A percentile compares a stretch with the other conserved stretches of the same genome.
phyloP scores from a whole-genome alignment of 2,888 invertebrate species.

The Tetragnatha montana region DNA sequence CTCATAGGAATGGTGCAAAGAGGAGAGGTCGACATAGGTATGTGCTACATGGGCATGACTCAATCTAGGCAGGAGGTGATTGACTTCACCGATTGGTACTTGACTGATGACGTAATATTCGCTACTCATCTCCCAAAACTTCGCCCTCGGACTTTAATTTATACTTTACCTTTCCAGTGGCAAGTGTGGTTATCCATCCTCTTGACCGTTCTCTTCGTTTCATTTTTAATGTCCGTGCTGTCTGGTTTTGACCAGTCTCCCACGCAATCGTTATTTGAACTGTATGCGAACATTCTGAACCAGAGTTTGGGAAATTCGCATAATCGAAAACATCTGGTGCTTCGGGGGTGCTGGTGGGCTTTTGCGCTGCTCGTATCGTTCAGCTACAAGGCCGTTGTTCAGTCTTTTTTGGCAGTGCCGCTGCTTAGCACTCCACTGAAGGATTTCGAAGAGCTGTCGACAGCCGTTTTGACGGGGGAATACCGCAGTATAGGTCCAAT shows the following conservation, averaged over 20 bases:
- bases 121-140: background rate
- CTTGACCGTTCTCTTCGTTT: background rate
- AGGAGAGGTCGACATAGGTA: background rate
- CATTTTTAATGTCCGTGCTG: background rate
- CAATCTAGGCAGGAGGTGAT: background rate
- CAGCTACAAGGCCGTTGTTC: background rate
- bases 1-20: background rate
- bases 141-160: background rate
- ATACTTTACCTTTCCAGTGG: background rate
- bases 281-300: background rate
- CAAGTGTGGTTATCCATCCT: background rate
- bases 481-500: background rate
- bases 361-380: background rate
- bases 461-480: background rate
- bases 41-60: background rate
- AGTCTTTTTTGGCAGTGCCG: background rate
- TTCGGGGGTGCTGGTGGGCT: background rate
- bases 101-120: background rate
- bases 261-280: background rate
- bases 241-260: background rate
- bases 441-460: background rate
- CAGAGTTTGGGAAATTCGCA: background rate
- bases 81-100: background rate
- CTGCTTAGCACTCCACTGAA: background rate
- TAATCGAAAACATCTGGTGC: background rate